Conservation (phyloP, 2,797 vertebrate species). For the Pantherophis alleghaniensis region DNA sequence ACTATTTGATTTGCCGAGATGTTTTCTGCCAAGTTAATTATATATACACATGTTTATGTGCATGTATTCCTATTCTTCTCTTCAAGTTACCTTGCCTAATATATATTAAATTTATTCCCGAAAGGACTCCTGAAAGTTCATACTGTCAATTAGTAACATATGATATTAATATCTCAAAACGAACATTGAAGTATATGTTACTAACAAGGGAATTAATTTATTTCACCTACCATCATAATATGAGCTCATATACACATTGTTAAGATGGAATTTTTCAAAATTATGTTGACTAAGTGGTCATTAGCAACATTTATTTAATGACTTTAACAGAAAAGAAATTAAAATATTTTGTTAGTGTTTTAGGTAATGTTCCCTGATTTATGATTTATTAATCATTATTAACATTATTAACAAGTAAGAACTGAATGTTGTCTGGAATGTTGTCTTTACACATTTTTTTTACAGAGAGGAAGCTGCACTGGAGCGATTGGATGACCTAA, state of each 20-base stretch:
- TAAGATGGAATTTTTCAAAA: conserved; percentile 5
- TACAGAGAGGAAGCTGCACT: not conserved
- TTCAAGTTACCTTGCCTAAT: conserved; percentile 10
- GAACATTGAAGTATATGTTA: conserved; percentile 5
- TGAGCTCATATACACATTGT: not conserved
- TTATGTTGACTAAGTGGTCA: not conserved
- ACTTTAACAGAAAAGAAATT: not conserved
- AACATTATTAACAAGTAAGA: not conserved
- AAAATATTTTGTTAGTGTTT: not conserved
- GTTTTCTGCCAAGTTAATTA: not conserved
- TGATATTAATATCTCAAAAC: not conserved
- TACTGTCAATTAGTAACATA: conserved; percentile 20
- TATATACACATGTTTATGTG: not conserved
- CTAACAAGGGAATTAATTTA: conserved; percentile 10
- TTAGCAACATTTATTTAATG: not conserved
- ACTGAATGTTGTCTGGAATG: not conserved
- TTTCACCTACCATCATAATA: not conserved
- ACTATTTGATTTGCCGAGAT: not conserved
- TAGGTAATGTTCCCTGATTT: not conserved
- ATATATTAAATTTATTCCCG: conserved; percentile 20
- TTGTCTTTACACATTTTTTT: not conserved
- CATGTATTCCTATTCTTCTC: not conserved
- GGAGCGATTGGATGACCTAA: not conserved
- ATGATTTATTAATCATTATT: not conserved
- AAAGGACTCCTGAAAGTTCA: conserved; percentile 25